Evolutionary conservation across 2,888 invertebrate genomes (phyloP).

Genomic region (Tenthredo amoena): DNA sequence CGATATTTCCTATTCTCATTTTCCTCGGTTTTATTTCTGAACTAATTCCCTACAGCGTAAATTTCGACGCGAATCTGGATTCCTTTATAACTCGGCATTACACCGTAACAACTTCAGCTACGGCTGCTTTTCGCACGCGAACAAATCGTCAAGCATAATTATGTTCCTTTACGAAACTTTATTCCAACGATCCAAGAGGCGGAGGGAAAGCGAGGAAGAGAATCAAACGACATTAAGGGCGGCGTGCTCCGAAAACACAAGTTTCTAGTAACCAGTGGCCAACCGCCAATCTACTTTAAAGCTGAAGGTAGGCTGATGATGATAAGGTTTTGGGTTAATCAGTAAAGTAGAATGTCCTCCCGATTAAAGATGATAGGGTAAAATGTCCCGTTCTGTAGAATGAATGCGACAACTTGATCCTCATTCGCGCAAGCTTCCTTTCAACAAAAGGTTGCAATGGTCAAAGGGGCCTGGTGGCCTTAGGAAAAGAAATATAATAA

Average conservation of each 20-base stretch:
- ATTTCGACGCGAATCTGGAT: slow-evolving; percentile 16
- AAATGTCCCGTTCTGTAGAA: neutral
- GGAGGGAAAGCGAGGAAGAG: neutral
- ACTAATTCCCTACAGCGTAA: neutral
- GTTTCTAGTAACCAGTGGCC: slow-evolving; percentile 29
- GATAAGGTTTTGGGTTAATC: slow-evolving; percentile 39
- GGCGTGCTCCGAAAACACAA: slow-evolving; percentile 15
- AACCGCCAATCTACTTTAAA: slow-evolving; percentile 24
- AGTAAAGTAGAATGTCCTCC: neutral
- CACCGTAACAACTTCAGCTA: slow-evolving; percentile 23
- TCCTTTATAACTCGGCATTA: slow-evolving; percentile 11
- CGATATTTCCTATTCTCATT: neutral
- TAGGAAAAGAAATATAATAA: slow-evolving; percentile 16
- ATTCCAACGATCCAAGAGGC: slow-evolving; percentile 29
- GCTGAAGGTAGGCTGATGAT: slow-evolving; percentile 20
- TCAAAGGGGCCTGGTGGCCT: neutral
- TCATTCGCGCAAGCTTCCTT: neutral
- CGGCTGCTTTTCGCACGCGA: slow-evolving; percentile 37
- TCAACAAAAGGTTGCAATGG: neutral
- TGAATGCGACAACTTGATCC: slow-evolving; percentile 1
- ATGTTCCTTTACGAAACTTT: slow-evolving; percentile 6
- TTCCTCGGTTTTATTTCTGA: neutral
- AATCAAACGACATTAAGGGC: slow-evolving; percentile 23
- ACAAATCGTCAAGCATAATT: slow-evolving; percentile 43
- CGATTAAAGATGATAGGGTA: slow-evolving; percentile 18